Percentiles rank a stretch among this genome's conserved stretches.
phyloP scores from a whole-genome alignment of 2,797 vertebrate species.

The Allobates femoralis region DNA sequence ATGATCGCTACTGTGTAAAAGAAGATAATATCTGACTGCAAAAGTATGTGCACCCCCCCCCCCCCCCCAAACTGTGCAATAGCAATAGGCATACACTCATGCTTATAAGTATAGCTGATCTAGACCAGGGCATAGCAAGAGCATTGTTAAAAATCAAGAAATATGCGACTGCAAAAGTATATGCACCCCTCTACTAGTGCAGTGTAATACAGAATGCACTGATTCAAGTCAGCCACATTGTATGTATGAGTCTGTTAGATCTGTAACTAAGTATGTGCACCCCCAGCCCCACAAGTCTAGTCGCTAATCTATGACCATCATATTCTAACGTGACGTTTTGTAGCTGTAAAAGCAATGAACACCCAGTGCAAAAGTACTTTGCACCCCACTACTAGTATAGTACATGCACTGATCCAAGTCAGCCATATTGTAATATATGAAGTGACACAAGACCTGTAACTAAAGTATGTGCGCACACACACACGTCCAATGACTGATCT shows the following conservation, averaged over 20 bases:
- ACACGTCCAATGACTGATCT: fast-evolving
- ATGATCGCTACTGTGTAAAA: too few species aligned
- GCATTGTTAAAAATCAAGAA: not conserved
- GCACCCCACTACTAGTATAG: too few species aligned
- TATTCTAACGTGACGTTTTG: too few species aligned
- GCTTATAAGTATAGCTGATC: too few species aligned
- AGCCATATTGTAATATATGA: too few species aligned
- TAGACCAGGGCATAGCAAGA: not conserved
- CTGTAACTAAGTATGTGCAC: not conserved
- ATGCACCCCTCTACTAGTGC: not conserved
- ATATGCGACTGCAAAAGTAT: not conserved
- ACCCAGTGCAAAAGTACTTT: not conserved
- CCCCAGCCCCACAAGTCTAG: not conserved
- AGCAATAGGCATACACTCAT: not conserved
- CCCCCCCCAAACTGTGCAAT: not conserved
- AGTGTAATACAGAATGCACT: too few species aligned
- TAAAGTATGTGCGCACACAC: not conserved
- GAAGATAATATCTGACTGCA: not conserved
- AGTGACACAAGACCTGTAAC: too few species aligned
- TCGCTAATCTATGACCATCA: too few species aligned
- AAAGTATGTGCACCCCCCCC: not conserved
- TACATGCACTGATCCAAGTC: too few species aligned
- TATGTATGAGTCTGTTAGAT: too few species aligned
- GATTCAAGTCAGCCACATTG: too few species aligned
- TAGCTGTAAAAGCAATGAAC: not conserved